Base-by-base conservation (phyloP, 2,113 vertebrate genomes). In the Speoplatyrhinus poulsoni region DNA sequence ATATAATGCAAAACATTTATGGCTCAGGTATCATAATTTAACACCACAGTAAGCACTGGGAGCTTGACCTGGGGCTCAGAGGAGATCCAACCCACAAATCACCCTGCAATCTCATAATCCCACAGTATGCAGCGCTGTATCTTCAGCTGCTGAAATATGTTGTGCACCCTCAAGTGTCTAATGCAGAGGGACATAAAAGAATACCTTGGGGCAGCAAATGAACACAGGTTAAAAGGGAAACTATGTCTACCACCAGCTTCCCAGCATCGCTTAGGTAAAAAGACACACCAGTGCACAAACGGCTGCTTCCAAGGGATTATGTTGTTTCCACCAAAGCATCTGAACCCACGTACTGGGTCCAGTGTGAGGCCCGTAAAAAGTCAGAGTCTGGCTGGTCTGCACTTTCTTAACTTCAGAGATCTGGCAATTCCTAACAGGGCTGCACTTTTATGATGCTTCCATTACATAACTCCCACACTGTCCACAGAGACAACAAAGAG, bases 81-180 rank as follows among this genome's bases (percentile, higher is more conserved):
- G 52, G 78, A 82, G 73, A 82, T 84, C 84, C 85, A 54, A 68
- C 17, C 65, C 82, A 91, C 89, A 92, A 92, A 92, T 91, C 91
- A 91, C 58, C 57, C 62, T 57, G 72, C 87, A 7, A 85, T 86
- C 89, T 88, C 88, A 91, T 90, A 90, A 91, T 91, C 88, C 87
- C 84, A 68, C 69, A 75, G 78, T 52, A 73, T 1, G 76, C 74
- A 67, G 78, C 76, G 80, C 76, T 90, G 82, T 82, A 89, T 90
- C 89, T 90, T 90, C 82, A 86, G 85, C 84, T 82, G 81, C 83
- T 86, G 84, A 90, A 91, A 92, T 87, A 91, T 87, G 87, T 82
- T 83, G 85, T 86, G 81, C 81, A 71, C 67, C 79, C 67, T 88
- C 81, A 87, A 90, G 88, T 85, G 85, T 79, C 82, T 72, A 60